These are phyloP conservation scores for Mycetomoellerius zeteki DNA, from an alignment of 1,140 invertebrate genomes.

Conservation along the genomic window DNA sequence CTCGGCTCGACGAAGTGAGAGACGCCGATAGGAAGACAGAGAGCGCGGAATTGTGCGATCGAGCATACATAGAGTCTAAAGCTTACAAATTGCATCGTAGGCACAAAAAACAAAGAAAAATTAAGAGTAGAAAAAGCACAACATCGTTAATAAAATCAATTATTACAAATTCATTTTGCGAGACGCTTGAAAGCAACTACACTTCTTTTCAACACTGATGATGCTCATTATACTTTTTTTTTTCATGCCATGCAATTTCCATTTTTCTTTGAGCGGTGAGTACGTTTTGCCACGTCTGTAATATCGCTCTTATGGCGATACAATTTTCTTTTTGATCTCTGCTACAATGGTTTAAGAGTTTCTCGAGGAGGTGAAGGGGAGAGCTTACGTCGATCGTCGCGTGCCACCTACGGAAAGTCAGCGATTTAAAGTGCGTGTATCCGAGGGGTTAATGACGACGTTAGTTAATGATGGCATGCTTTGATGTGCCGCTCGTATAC, in stretches of 20 bases:
- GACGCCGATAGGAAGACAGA: constrained; percentile 18
- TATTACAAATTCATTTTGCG: constrained; percentile 23
- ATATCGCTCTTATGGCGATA: constrained; percentile 57
- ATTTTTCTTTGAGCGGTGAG: neutral
- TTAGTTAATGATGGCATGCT: constrained; percentile 71
- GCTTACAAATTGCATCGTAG: constrained; percentile 5
- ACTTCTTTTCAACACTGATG: neutral
- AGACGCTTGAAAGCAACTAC: constrained; percentile 30
- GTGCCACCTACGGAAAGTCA: constrained; percentile 63
- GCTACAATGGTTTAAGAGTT: constrained; percentile 70
- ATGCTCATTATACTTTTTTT: constrained; percentile 60
- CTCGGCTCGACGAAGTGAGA: constrained; percentile 49
- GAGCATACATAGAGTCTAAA: constrained; percentile 9
- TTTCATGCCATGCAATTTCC: constrained; percentile 48
- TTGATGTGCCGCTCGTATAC: constrained; percentile 67
- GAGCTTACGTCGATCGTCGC: constrained; percentile 50
- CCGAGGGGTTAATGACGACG: constrained; percentile 73
- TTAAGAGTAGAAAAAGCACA: neutral
- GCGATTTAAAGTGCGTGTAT: constrained; percentile 69
- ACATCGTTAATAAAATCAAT: neutral
- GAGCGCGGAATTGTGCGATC: constrained; percentile 9
- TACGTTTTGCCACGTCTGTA: neutral
- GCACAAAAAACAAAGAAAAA: neutral
- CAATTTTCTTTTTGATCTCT: constrained; percentile 76
- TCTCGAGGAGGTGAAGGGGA: constrained; percentile 27